Evolutionary conservation across 2,113 vertebrate species (phyloP), one percentile per base, ranked within the genome.

Genomic region (Gavialis gangeticus): DNA sequence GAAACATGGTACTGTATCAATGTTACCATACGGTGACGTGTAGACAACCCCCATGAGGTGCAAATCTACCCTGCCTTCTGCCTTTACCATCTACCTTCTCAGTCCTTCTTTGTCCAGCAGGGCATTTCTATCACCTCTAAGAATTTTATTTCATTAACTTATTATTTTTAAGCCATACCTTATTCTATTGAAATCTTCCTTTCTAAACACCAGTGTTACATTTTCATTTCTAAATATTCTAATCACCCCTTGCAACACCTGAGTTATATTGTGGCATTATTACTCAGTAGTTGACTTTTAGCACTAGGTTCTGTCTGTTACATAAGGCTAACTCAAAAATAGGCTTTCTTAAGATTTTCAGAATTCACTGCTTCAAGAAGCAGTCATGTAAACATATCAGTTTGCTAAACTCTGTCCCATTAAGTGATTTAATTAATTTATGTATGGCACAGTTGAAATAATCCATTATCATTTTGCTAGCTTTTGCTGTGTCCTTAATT

Each of bases 231-330:
- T 64, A 19, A 17, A 1, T 24, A 4, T 17, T 55, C 12, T 66
- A 79, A 46, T n/a, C 13, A 13, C 4, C 46, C 3, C 16, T 28
- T 27, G 57, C 57, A 87, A 28, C 11, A 54, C 18, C 28, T 81
- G 14, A 27, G 55, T 34, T 22, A 8, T 1, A 10, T 5, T 3
- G 12, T 46, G 46, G 5, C 28, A 6, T 28, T 78, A 1, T 10
- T 75, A 13, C 62, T 77, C 82, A 46, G 46, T 46, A 46, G 46
- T 46, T 46, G 46, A 46, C 46, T 46, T 46, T 9, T 9, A 46
- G 46, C 75, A 77, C 6, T 22, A 67, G 34, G 25, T 73, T 22
- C 73, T 0, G 1, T 27, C 67, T 0, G 0, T 4, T 19, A 16
- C 8, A 5, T 25, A n/a, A 57, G 15, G 54, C 3, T 57, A 75